A percentile compares a stretch with the other conserved stretches of the same genome.
Evolutionary conservation across 2,888 invertebrate species (phyloP).

Genomic region (Drosophila algonquin): DNA sequence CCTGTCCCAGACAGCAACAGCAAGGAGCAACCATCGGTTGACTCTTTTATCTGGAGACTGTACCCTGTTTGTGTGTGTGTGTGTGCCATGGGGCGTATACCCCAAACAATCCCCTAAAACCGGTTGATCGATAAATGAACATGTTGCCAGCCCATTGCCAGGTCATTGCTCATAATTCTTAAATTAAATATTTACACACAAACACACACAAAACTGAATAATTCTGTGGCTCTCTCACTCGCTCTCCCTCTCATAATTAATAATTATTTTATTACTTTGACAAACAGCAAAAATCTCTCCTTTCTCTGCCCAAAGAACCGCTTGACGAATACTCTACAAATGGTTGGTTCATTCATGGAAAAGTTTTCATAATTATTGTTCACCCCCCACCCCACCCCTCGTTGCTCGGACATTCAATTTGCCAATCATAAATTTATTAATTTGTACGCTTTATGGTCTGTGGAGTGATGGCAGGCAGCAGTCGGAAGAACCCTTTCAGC

Average conservation of each 20-base stretch:
- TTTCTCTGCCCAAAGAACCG: neutral
- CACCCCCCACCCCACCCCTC: no score
- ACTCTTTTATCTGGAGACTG: neutral
- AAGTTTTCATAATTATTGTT: neutral
- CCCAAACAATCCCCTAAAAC: neutral
- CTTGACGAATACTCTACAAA: slow-evolving; percentile 6
- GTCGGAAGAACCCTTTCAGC: neutral
- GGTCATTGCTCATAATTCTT: slow-evolving; percentile 22
- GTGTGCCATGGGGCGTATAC: slow-evolving; percentile 5
- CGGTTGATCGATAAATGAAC: slow-evolving; percentile 31
- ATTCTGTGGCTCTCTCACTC: neutral
- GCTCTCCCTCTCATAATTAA: slow-evolving; percentile 39
- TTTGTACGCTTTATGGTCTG: neutral
- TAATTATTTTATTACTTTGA: slow-evolving; percentile 48
- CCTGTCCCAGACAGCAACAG: slow-evolving; percentile 17
- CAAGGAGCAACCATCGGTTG: neutral
- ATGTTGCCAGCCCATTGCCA: slow-evolving; percentile 24
- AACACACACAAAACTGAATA: slow-evolving; percentile 8
- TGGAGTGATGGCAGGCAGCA: neutral
- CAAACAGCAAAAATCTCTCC: slow-evolving; percentile 12
- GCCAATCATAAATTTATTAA: slow-evolving; percentile 1
- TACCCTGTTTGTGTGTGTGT: neutral
- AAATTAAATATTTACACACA: slow-evolving; percentile 39
- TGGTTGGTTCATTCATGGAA: neutral
- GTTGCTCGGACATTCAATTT: neutral